Evolutionary conservation across 2,888 invertebrate species (phyloP).

Genomic region (Synergus itoensis): DNA sequence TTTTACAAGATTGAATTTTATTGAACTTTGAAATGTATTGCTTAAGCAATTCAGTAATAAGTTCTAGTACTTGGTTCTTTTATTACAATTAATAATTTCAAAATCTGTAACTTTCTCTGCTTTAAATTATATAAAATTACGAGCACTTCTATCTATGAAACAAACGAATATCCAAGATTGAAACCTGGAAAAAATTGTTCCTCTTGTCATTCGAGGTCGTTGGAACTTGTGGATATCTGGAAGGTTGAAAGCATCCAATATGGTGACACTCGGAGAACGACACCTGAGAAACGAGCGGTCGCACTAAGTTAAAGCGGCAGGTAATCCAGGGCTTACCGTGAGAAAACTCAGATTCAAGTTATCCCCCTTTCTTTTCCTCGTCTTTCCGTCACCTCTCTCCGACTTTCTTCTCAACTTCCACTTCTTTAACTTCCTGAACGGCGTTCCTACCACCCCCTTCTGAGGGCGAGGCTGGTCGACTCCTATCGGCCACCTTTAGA

Average conservation of each 20-base stretch:
- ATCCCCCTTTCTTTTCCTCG: conserved; percentile 66
- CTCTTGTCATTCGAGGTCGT: conserved; percentile 27
- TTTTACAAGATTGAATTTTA: background rate
- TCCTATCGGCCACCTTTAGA: conserved; percentile 47
- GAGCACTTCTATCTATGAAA: background rate
- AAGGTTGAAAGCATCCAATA: conserved; percentile 44
- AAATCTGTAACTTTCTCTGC: too few relatives aligned
- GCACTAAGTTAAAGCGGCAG: conserved; percentile 68
- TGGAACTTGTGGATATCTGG: conserved; percentile 12
- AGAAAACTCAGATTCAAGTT: conserved; percentile 74
- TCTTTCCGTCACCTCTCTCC: conserved; percentile 36
- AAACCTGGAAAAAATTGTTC: background rate
- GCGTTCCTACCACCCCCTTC: conserved; percentile 21
- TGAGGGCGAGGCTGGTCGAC: conserved; percentile 46
- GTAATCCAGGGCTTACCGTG: conserved; percentile 72
- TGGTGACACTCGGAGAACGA: conserved; percentile 57
- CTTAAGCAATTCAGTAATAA: background rate
- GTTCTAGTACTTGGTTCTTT: background rate
- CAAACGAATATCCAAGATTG: background rate
- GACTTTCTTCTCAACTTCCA: conserved; percentile 37
- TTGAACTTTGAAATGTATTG: background rate
- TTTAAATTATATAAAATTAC: too few relatives aligned
- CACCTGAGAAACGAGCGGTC: conserved; percentile 73
- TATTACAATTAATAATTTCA: background rate
- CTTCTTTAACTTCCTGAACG: conserved; percentile 33